Base-by-base conservation (phyloP, 2,888 invertebrate genomes). In the Xestia c-nigrum region DNA sequence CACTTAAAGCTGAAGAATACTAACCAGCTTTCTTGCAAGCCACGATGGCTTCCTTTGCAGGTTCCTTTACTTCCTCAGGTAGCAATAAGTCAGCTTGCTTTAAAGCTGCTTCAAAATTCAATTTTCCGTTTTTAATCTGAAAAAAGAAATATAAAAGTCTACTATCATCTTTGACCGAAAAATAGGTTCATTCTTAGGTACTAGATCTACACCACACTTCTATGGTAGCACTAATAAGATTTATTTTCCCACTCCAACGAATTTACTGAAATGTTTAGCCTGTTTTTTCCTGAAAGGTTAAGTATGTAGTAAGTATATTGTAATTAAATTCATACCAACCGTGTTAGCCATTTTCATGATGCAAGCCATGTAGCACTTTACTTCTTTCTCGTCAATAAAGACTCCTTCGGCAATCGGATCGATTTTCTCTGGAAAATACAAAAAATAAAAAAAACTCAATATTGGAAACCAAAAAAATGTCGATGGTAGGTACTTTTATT, bases 301-400 rank as follows among this genome's bases (percentile, higher is more conserved):
- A n/a, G n/a, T n/a, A n/a, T n/a, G n/a, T n/a, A n/a, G n/a, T n/a
- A n/a, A n/a, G n/a, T n/a, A n/a, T n/a, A n/a, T n/a, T 31, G 31
- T 31, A 31, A 2, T 31, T 3, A 31, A 64, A 55, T 47, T 31
- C 12, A 21, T 57, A 66, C 93, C 75, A 85, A 97, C 97, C 81
- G 96, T 92, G 83, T 95, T 96, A 5, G 96, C 95, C 96, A 96
- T 96, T 89, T 96, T 97, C 95, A 96, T 96, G 40, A 97, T 94
- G 83, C 97, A 97, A 1, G 97, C 96, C 69, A 96, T 93, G 84
- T 97, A 97, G 80, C 97, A 97, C 91, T 95, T 97, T 0, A 96
- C 95, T 87, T 96, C 95, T 81, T 92, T 95, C 40, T 97, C 96
- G 38, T 97, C 96, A 38, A 94, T 91, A 69, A 97, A 97, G 3